A percentile compares a stretch with the other conserved stretches of the same genome.
phyloP scores from a whole-genome alignment of 2,797 vertebrate genomes.

The Bryconaethiops microstoma region DNA sequence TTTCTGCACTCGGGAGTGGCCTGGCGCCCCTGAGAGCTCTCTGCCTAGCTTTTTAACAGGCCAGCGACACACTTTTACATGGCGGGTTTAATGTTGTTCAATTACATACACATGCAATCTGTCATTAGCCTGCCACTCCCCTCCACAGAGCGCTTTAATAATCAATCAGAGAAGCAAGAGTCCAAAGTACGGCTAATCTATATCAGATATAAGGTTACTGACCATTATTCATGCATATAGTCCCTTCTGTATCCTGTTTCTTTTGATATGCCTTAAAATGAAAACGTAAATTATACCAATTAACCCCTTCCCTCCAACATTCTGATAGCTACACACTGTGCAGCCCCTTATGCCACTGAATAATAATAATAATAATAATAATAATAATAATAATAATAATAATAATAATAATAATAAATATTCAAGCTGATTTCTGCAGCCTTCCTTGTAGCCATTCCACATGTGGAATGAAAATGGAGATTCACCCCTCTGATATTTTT shows the following conservation, averaged over 20 bases:
- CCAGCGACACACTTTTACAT: slow-evolving; percentile 47
- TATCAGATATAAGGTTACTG: slow-evolving; percentile 48
- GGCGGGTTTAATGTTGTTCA: slow-evolving; percentile 56
- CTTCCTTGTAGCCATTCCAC: too few species aligned
- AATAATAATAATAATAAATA: too few species aligned
- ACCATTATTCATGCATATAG: slow-evolving; percentile 18
- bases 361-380: background rate
- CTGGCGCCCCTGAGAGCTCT: slow-evolving; percentile 56
- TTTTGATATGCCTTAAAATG: slow-evolving; percentile 3
- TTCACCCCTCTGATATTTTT: too few species aligned
- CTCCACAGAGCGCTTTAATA: slow-evolving; percentile 49
- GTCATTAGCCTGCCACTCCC: background rate
- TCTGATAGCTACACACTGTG: background rate
- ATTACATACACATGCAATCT: slow-evolving; percentile 45
- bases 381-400: too few species aligned
- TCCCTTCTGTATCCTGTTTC: slow-evolving; percentile 20
- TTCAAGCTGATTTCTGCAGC: too few species aligned
- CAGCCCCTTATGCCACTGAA: background rate
- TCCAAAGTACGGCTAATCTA: slow-evolving; percentile 46
- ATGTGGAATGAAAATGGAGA: too few species aligned
- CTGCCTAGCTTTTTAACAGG: slow-evolving; percentile 40
- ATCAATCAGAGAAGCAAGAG: slow-evolving; percentile 48
- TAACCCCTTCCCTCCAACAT: background rate
- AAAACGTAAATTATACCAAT: background rate
- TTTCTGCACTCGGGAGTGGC: slow-evolving; percentile 41